Base-by-base conservation (phyloP, 2,797 vertebrate species). In the Protonibea diacanthus region DNA sequence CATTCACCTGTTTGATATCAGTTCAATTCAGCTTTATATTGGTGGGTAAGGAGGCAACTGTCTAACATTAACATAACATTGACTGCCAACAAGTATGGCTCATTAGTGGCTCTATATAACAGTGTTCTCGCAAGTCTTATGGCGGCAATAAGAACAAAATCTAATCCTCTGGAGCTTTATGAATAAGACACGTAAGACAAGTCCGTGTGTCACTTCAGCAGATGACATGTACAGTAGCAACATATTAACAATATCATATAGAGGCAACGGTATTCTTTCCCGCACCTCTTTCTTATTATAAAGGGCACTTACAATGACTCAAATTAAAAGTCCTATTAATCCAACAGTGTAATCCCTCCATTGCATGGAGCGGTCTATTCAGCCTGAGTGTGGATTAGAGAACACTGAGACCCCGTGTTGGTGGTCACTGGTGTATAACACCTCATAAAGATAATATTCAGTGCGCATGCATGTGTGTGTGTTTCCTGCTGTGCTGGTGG, bases 251-350 rank as follows among this genome's bases (percentile, higher is more conserved):
- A 67, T 78, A 89, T 89, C 58, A 78, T 79, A 71, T 63, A 47
- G 62, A 71, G 71, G 25, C 73, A 69, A 56, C 29, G n/a, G 66
- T 83, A 58, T 85, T 85, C 73, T 81, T 88, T 76, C 74, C 52
- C 61, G 29, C 63, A 90, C 83, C 72, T 76, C 77, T 89, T 9
- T 91, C 76, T 72, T 86, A 76, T 88, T 81, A 88, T 84, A 67
- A 74, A 74, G 61, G 70, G 76, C 77, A 76, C 71, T 88, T 80
- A 93, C 87, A 93, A 92, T 91, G 93, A 88, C 85, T 92, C 78
- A 91, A 92, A 93, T 92, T 93, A 93, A 92, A 93, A 92, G 85
- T 92, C 83, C 81, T 83, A 92, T 94, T 94, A 93, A 92, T 93
- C 93, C 86, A 10, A 80, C 81, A 85, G 81, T 92, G 91, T 94